phyloP scores from a whole-genome alignment of 2,888 invertebrate genomes.

The Himalopsyche anomala region DNA sequence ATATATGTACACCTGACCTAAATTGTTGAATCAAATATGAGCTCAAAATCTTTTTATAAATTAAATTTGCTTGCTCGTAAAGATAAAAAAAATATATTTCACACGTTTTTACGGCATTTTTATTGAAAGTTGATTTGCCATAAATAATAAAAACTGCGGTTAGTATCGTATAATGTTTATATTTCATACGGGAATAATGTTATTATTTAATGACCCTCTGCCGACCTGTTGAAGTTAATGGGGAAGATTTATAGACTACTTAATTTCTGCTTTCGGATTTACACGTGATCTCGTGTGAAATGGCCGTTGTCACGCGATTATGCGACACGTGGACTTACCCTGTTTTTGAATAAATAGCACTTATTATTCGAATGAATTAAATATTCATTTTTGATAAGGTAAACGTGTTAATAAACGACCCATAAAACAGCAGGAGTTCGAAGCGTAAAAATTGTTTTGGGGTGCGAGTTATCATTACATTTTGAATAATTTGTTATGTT shows the following conservation, averaged over 20 bases:
- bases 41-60: too few relatives aligned
- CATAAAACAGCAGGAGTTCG: slow-evolving; percentile 6
- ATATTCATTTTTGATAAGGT: slow-evolving; percentile 38
- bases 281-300: slow-evolving; percentile 43
- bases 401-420: slow-evolving; percentile 29
- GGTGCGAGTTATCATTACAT: slow-evolving; percentile 17
- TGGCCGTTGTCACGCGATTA: slow-evolving; percentile 29
- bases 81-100: too few relatives aligned
- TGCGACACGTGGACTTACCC: slow-evolving; percentile 26
- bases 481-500: slow-evolving; percentile 14
- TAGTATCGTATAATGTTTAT: slow-evolving; percentile 9
- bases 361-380: slow-evolving; percentile 41
- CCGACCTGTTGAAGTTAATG: slow-evolving; percentile 42
- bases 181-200: slow-evolving; percentile 28
- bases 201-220: slow-evolving; percentile 37
- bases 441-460: slow-evolving; percentile 8
- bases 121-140: slow-evolving; percentile 24
- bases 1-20: too few relatives aligned
- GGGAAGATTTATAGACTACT: slow-evolving; percentile 35
- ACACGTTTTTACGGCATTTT: neutral
- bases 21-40: too few relatives aligned
- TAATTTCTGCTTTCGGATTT: slow-evolving; percentile 33
- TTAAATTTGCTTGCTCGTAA: too few relatives aligned
- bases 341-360: slow-evolving; percentile 40
- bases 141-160: neutral